Evolutionary conservation across 2,113 vertebrate species (phyloP).

Genomic region (Panthera tigris): DNA sequence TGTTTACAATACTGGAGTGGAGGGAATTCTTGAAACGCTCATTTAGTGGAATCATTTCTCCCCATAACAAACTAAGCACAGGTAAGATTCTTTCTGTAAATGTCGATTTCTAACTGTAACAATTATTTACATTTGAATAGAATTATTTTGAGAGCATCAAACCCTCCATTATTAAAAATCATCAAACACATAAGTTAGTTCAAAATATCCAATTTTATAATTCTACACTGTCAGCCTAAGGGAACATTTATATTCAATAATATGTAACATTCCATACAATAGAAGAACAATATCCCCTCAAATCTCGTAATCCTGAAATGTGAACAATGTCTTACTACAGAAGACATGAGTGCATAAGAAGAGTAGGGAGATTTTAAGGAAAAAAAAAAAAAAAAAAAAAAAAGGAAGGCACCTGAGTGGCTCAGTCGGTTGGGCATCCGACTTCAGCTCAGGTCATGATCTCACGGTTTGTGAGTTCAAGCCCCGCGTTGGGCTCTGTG

Average conservation of each 20-base stretch:
- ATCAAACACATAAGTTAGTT: neutral
- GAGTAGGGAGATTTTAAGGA: neutral
- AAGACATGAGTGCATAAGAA: conserved; percentile 10
- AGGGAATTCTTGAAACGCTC: neutral
- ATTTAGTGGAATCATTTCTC: neutral
- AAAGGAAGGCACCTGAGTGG: too few relatives aligned
- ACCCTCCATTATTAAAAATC: neutral
- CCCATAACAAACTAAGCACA: neutral
- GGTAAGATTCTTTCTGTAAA: neutral
- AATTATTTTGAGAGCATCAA: neutral
- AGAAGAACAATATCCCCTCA: neutral
- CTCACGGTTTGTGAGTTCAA: too few relatives aligned
- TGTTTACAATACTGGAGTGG: neutral
- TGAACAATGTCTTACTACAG: neutral
- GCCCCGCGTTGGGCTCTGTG: too few relatives aligned
- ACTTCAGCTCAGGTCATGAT: too few relatives aligned
- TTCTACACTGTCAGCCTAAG: conserved; percentile 1
- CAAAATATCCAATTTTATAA: neutral
- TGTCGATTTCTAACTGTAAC: neutral
- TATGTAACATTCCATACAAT: neutral
- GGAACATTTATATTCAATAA: conserved; percentile 13
- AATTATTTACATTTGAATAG: conserved; percentile 1
- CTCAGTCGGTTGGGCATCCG: too few relatives aligned
- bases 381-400: neutral
- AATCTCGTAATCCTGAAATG: neutral